Conservation (phyloP, 2,113 vertebrate species). For the Sisor rabdophorus region DNA sequence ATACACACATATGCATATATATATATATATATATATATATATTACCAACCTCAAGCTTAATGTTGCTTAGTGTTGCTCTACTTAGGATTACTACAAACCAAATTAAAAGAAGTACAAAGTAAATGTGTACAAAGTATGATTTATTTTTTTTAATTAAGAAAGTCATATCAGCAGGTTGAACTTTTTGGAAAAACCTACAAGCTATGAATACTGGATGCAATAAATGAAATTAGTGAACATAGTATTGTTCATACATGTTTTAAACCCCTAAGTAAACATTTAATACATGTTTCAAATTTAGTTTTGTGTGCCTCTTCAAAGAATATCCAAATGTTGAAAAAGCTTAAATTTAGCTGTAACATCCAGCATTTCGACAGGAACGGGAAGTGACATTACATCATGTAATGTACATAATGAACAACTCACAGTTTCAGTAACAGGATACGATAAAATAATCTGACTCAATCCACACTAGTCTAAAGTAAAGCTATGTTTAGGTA, state of each 20-base stretch:
- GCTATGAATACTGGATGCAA: not conserved
- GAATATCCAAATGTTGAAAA: not conserved
- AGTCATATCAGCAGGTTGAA: not conserved
- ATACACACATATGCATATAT: no score
- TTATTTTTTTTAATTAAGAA: no score
- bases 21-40: not conserved
- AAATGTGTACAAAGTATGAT: no score
- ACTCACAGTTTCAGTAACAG: not conserved
- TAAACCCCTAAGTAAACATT: no score
- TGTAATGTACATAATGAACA: not conserved
- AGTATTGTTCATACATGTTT: no score
- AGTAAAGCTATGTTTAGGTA: conserved; percentile 1
- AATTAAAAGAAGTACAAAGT: no score
- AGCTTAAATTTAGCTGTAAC: not conserved
- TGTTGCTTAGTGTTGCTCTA: not conserved
- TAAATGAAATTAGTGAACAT: not conserved
- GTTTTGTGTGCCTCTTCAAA: not conserved
- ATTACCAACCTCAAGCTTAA: not conserved
- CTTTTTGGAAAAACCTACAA: not conserved
- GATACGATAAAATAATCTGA: not conserved
- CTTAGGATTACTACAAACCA: no score
- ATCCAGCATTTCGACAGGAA: not conserved
- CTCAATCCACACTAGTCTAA: not conserved
- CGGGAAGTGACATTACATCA: not conserved
- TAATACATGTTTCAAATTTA: no score